Conservation (phyloP, 1,140 invertebrate species). For the Mactra quadrangularis region DNA sequence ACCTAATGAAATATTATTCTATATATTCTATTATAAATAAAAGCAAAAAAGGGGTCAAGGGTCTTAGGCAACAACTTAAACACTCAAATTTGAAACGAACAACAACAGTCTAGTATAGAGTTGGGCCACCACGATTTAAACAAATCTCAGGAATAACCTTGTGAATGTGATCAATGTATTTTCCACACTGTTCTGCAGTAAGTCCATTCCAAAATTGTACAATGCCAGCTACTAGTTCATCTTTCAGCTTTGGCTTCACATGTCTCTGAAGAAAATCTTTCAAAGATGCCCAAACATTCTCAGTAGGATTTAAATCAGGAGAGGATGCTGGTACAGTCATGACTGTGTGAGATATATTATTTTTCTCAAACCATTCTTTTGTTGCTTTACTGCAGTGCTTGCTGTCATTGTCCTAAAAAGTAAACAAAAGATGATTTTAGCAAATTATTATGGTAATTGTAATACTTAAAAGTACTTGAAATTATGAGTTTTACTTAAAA, state of each 20-base stretch:
- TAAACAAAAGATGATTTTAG: no score
- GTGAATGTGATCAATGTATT: constrained; percentile 25
- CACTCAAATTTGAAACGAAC: no score
- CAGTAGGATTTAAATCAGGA: not conserved
- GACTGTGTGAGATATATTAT: not conserved
- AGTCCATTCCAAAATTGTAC: not conserved
- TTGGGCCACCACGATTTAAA: constrained; percentile 18
- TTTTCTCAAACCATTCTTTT: constrained; percentile 12
- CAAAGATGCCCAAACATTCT: constrained; percentile 15
- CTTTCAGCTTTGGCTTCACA: constrained; percentile 16
- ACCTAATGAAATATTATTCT: no score
- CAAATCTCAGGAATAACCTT: constrained; percentile 8
- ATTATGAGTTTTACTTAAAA: no score
- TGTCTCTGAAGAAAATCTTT: constrained; percentile 7
- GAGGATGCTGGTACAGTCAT: not conserved
- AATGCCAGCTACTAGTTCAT: constrained; percentile 13
- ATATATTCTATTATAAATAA: no score
- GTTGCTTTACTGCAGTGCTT: constrained; percentile 30
- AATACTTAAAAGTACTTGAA: no score
- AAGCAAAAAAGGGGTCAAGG: no score
- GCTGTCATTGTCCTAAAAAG: constrained; percentile 31
- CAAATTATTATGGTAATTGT: no score
- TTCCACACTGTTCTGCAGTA: constrained; percentile 6
- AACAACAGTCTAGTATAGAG: no score
- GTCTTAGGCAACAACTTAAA: no score